Evolutionary conservation across 2,888 invertebrate genomes (phyloP).

Genomic region (Hirtodrosophila duncani): DNA sequence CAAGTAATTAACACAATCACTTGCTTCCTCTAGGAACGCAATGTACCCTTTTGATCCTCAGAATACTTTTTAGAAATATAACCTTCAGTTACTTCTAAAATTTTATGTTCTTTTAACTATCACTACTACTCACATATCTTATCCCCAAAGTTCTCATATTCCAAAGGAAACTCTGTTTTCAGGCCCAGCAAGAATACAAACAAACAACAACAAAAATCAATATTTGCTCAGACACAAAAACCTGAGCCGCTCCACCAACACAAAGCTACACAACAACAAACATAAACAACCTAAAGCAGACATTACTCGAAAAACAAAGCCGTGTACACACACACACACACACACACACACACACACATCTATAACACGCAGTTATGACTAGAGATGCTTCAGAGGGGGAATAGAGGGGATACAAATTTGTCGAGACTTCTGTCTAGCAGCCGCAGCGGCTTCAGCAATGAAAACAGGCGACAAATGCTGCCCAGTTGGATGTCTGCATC

Average conservation of each 20-base stretch:
- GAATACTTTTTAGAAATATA: too few species aligned
- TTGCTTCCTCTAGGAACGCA: too few species aligned
- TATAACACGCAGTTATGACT: slow-evolving; percentile 35
- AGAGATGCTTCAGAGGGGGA: slow-evolving; percentile 5
- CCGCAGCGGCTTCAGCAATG: slow-evolving; percentile 7
- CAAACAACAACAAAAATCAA: slow-evolving; percentile 45
- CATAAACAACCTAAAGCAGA: slow-evolving; percentile 34
- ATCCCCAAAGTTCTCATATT: too few species aligned
- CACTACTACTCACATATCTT: too few species aligned
- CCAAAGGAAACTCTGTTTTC: slow-evolving; percentile 45
- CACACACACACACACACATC: slow-evolving; percentile 6
- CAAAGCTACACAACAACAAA: slow-evolving; percentile 16
- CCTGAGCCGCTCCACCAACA: slow-evolving; percentile 29
- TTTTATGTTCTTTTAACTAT: too few species aligned
- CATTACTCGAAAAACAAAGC: slow-evolving; percentile 51
- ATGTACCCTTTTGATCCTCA: too few species aligned
- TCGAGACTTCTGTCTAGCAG: slow-evolving; percentile 36
- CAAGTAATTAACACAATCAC: too few species aligned
- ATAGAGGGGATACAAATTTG: slow-evolving; percentile 43
- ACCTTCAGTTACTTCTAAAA: too few species aligned
- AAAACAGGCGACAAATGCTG: slow-evolving; percentile 47
- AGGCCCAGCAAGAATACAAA: slow-evolving; percentile 20
- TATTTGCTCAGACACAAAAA: slow-evolving; percentile 51
- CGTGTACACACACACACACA: slow-evolving; percentile 14
- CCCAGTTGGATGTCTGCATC: slow-evolving; percentile 22